Evolutionary conservation across 2,888 invertebrate genomes (phyloP), one percentile per base, ranked within the genome.

Genomic region (Antheraea yamamai): DNA sequence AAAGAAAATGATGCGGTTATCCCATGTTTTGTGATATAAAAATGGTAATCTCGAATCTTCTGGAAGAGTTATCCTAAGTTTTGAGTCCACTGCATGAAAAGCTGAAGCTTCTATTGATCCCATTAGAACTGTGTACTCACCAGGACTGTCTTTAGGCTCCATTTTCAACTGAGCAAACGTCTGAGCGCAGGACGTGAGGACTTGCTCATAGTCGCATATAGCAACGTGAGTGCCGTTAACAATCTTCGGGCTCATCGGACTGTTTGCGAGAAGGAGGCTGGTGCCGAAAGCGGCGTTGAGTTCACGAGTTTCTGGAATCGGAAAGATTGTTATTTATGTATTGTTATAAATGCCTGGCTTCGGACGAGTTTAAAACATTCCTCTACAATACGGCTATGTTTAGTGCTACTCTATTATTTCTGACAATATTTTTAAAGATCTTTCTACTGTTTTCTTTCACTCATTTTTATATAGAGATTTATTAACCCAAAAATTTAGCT

Each of bases 211-310:
- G 87, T 98, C 98, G 83, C 98, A 98, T 78, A 98, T 97, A 47
- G 98, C 98, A 0, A 97, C 98, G 90, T 98, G 98, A 73, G 98
- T 98, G 6, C 98, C 98, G 83, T 99, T 98, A 4, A 99, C 98
- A 74, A 99, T 97, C 94, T 99, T 99, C 0, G 99, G 99, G 8
- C 98, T 98, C 97, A 98, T 98, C 1, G 99, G 99, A 3, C 98
- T 98, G 91, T 99, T 99, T 73, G 99, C 98, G 73, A 99, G 95
- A 39, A 99, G 95, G 2, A 99, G 95, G 85, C 99, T 99, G 72
- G 99, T 98, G 61, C 99, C 99, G 84, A 99, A 99, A 61, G 98
- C 97, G 74, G 97, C 97, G 86, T 97, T 98, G 81, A 96, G 96
- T 85, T 97, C 97, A 80, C 97, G 97, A 1, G 98, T 98, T 89